phyloP scores from a whole-genome alignment of 2,797 vertebrate species.

The Anolis apletophallus region DNA sequence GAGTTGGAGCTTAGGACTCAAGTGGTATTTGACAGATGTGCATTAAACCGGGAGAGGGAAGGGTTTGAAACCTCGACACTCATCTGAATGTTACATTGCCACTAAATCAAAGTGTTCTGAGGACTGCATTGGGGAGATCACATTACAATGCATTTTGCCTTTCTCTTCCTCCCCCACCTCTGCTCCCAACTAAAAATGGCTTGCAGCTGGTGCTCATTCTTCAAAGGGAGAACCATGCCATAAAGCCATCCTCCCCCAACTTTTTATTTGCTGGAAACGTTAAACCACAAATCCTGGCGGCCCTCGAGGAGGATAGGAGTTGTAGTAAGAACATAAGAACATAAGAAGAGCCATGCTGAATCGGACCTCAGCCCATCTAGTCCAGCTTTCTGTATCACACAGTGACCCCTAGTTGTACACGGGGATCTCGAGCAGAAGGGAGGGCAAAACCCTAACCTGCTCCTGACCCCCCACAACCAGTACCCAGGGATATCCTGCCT shows the following conservation, averaged over 20 bases:
- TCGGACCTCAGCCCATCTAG: too few relatives aligned
- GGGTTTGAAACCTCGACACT: not conserved
- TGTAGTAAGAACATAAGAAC: too few relatives aligned
- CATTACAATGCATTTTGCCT: not conserved
- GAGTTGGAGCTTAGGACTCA: slow-evolving; percentile 13
- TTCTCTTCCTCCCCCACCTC: not conserved
- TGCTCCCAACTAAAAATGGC: not conserved
- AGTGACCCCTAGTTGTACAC: too few relatives aligned
- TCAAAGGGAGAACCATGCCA: not conserved
- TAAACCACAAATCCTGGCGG: not conserved
- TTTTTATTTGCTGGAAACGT: not conserved
- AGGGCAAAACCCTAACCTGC: too few relatives aligned
- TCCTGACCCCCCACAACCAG: too few relatives aligned
- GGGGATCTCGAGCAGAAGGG: too few relatives aligned
- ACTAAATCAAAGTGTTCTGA: not conserved
- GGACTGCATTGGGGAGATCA: not conserved
- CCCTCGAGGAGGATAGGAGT: too few relatives aligned
- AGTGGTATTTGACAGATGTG: not conserved
- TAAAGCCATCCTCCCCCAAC: not conserved
- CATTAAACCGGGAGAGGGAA: not conserved
- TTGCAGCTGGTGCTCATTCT: slow-evolving; percentile 20
- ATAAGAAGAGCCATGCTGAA: too few relatives aligned
- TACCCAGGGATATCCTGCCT: too few relatives aligned
- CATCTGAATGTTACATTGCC: not conserved
- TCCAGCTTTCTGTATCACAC: too few relatives aligned